Base-by-base conservation (phyloP, 1,140 invertebrate species). In the Drosophila ercepeae region DNA sequence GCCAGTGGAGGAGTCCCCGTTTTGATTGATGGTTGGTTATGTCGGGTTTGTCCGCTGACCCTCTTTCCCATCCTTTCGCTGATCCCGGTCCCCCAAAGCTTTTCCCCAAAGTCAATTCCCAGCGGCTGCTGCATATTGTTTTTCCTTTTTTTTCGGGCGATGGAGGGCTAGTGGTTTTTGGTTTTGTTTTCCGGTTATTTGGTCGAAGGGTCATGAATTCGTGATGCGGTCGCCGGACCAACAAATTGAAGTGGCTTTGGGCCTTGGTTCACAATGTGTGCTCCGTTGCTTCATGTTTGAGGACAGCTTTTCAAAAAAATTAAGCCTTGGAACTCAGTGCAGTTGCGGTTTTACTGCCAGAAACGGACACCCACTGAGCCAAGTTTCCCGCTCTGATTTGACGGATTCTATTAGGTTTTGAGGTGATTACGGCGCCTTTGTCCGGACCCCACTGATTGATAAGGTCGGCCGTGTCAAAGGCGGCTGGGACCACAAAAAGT, bases 241-340 rank as follows among this genome's bases (percentile, higher is more conserved):
- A 75, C 75, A 86, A 83, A 86, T 83, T 83, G 75, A 83, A 86
- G 81, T 83, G 81, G 69, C 65, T 86, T 65, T 79, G 75, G 65
- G 46, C 61, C 48, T 64, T 63, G 52, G 34, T 36, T 50, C 57
- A 59, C 57, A 59, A 42, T 59, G 46, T 23, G 32, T 27, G 46
- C 36, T 49, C 45, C 36, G 14, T n/a, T 58, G 21, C 27, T 41
- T 19, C 21, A 14, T 60, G 39, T 49, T 45, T 25, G 49, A 21
- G 63, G 19, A 48, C 14, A 29, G 16, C 6, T 16, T 13, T 16
- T 9, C 34, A 21, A 36, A 19, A 32, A 51, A 19, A 39, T 8
- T 3, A 41, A 2, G 3, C 21, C n/a, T 25, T 9, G 8, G 46
- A 14, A 7, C 16, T 42, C 50, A 34, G n/a, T 67, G 64, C 64